Percentiles rank a stretch among this genome's conserved stretches.
Evolutionary conservation across 2,888 invertebrate genomes (phyloP).

Genomic region (Pyralis farinalis): DNA sequence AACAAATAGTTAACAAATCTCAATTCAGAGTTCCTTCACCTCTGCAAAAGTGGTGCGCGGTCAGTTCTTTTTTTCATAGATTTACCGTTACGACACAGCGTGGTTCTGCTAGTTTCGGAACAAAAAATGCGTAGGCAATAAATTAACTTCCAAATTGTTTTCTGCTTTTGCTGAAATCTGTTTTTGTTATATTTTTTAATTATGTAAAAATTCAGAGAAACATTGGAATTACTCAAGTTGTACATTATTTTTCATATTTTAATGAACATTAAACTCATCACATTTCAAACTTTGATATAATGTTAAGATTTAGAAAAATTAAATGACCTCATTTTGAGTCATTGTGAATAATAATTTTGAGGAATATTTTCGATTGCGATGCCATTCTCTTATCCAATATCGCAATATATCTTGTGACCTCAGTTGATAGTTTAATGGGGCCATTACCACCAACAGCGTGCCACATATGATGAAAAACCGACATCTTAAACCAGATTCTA

Average conservation of each 20-base stretch:
- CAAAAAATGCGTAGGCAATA: constrained; percentile 1
- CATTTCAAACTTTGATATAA: too few relatives aligned
- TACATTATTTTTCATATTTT: background rate
- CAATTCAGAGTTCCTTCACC: constrained; percentile 17
- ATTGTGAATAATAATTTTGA: too few relatives aligned
- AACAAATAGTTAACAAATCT: constrained; percentile 47
- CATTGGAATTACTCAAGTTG: background rate
- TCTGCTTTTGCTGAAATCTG: background rate
- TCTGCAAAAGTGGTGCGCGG: constrained; percentile 33
- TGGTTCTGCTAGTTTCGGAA: background rate
- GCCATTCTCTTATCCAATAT: too few relatives aligned
- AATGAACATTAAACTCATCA: background rate
- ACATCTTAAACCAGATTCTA: too few relatives aligned
- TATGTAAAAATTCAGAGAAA: background rate
- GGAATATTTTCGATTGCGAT: too few relatives aligned
- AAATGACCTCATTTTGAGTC: too few relatives aligned
- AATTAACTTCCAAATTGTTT: constrained; percentile 2
- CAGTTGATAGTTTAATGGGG: too few relatives aligned
- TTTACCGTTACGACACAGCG: constrained; percentile 5
- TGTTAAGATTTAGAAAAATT: too few relatives aligned
- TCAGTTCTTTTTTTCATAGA: constrained; percentile 28
- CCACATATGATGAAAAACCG: too few relatives aligned
- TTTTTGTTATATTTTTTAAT: constrained; percentile 1
- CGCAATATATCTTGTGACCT: too few relatives aligned
- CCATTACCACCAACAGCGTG: too few relatives aligned